These are phyloP conservation scores for Rana temporaria DNA, from an alignment of 2,113 vertebrate species.

Conservation along the genomic window DNA sequence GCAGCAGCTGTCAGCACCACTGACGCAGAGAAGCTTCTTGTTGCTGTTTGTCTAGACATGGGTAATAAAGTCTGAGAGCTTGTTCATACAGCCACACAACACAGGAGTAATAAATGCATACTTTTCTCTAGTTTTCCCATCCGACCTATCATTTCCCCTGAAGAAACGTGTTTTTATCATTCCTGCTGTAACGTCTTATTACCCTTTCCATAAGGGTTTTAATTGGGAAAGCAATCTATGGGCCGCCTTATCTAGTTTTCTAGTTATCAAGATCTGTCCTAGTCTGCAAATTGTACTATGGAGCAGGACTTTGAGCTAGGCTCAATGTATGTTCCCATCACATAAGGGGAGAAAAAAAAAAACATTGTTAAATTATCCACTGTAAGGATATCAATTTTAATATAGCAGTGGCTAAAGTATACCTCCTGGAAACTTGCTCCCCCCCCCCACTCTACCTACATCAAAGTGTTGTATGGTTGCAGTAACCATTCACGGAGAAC, in stretches of 20 bases:
- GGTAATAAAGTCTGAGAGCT: slow-evolving; percentile 26
- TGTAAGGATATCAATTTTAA: too few species aligned
- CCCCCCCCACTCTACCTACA: too few species aligned
- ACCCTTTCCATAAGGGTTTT: neutral
- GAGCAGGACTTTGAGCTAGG: neutral
- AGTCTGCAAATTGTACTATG: neutral
- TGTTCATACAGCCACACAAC: slow-evolving; percentile 10
- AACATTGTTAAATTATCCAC: too few species aligned
- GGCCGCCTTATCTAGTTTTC: neutral
- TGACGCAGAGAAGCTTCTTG: slow-evolving; percentile 10
- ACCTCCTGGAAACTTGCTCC: too few species aligned
- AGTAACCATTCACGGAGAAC: too few species aligned
- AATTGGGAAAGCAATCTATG: neutral
- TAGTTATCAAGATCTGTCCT: neutral
- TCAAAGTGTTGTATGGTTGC: too few species aligned
- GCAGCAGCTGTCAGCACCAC: slow-evolving; percentile 13
- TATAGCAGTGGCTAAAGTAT: too few species aligned
- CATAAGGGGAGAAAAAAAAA: too few species aligned
- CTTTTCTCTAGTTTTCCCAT: neutral
- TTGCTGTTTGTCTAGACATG: slow-evolving; percentile 45
- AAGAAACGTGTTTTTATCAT: neutral
- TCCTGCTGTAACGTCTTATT: neutral
- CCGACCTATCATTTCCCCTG: neutral
- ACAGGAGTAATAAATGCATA: neutral
- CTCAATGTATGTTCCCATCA: neutral